Evolutionary conservation across 1,140 invertebrate species (phyloP), one percentile per base, ranked within the genome.

Genomic region (Paralvinella palmiformis): DNA sequence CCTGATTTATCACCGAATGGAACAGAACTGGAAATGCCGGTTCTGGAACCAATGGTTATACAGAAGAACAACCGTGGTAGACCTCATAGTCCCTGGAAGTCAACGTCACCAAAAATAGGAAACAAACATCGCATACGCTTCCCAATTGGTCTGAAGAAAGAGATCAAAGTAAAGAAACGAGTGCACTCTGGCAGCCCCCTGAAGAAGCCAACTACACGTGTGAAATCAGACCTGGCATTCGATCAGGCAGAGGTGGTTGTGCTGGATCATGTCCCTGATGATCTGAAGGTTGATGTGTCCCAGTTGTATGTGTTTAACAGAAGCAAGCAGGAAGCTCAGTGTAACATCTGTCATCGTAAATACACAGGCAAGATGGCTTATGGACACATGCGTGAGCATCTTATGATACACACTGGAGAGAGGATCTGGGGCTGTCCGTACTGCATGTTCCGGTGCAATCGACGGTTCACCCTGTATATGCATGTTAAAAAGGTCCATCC

Each of bases 331-430:
- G 41, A 37, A 13, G 58, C 58, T 22, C 17, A 7, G 7, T 59
- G 58, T 22, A 35, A 24, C 1, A 24, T 27, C 3, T 59, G 58
- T 29, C 17, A 5, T 15, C 36, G 27, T 10, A 41, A 36, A 29
- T 37, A 5, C 20, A 35, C 20, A n/a, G 58, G 58, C 32, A 33
- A 36, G 2, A 35, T 37, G n/a, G 58, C 58, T 29, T 36, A 27
- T n/a, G 29, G 27, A n/a, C 58, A 59, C 35, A 59, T 59, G 58
- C 58, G 58, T 22, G 58, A 20, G 22, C 58, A 59, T 17, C 17
- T 36, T 5, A 41, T 41, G n/a, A 22, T 24, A 24, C 58, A 59
- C 58, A 59, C 58, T 5, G 33, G 35, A n/a, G 58, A 37, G 24
- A 32, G 36, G 22, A 13, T 59, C 15, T 59, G 58, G 58, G 36